Conservation (phyloP, 2,888 invertebrate genomes). For the Melinaea menophilus region DNA sequence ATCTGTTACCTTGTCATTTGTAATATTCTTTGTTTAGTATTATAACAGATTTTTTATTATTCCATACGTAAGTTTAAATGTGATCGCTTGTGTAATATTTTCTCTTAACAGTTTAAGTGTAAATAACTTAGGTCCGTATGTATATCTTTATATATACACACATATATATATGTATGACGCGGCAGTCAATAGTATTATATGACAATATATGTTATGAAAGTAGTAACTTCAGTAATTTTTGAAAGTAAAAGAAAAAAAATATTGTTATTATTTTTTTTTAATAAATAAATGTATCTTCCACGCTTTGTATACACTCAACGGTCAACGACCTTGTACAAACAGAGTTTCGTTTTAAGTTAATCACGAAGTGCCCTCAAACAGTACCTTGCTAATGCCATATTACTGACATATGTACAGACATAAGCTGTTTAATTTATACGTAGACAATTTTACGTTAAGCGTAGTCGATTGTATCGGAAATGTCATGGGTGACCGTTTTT, state of each 20-base stretch:
- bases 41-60: slow-evolving; percentile 39
- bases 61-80: slow-evolving; percentile 50
- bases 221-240: no score
- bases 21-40: slow-evolving; percentile 36
- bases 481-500: slow-evolving; percentile 17
- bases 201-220: no score
- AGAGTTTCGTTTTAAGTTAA: slow-evolving; percentile 13
- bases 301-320: no score
- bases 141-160: no score
- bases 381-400: slow-evolving; percentile 60
- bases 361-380: slow-evolving; percentile 43
- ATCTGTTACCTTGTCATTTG: slow-evolving; percentile 34
- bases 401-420: slow-evolving; percentile 32
- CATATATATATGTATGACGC: no score
- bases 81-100: slow-evolving; percentile 29
- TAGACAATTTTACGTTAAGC: slow-evolving; percentile 8
- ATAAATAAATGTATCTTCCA: slow-evolving; percentile 7
- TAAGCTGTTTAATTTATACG: slow-evolving; percentile 24
- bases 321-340: slow-evolving; percentile 22
- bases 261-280: slow-evolving; percentile 1
- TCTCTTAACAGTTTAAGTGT: slow-evolving; percentile 19
- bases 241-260: no score
- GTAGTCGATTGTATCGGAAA: slow-evolving; percentile 9
- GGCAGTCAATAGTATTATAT: no score
- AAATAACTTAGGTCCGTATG: slow-evolving; percentile 12